Evolutionary conservation across 2,888 invertebrate genomes (phyloP).

Genomic region (Tortricodes alternella): DNA sequence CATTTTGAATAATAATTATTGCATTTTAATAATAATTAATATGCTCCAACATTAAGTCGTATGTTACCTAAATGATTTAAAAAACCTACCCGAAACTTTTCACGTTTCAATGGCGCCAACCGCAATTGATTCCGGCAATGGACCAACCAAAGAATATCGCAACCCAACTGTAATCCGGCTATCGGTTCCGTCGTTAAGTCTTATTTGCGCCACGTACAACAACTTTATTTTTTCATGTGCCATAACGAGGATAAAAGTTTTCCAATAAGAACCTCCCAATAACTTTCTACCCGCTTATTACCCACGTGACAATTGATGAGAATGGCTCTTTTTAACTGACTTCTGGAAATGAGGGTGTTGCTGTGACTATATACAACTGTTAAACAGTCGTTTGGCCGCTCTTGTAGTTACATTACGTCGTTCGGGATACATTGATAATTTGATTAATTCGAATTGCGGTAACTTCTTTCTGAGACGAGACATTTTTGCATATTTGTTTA

Average conservation of each 20-base stretch:
- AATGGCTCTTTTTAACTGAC: slow-evolving; percentile 74
- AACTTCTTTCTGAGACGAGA: background rate
- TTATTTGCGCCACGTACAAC: slow-evolving; percentile 76
- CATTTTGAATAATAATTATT: too few relatives aligned
- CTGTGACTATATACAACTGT: slow-evolving; percentile 28
- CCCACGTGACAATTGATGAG: slow-evolving; percentile 79
- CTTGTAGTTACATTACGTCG: background rate
- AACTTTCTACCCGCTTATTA: slow-evolving; percentile 70
- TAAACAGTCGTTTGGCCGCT: slow-evolving; percentile 22
- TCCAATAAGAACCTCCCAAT: slow-evolving; percentile 77
- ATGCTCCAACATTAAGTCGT: too few relatives aligned
- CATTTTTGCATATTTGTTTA: too few relatives aligned
- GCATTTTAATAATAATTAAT: too few relatives aligned
- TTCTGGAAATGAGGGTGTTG: slow-evolving; percentile 49
- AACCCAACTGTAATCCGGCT: slow-evolving; percentile 33
- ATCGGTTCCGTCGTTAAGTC: slow-evolving; percentile 58
- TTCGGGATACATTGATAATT: too few relatives aligned
- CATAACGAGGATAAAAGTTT: slow-evolving; percentile 70
- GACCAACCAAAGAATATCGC: background rate
- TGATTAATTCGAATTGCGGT: background rate
- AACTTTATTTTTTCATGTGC: slow-evolving; percentile 74
- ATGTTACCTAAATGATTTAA: background rate
- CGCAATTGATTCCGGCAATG: background rate
- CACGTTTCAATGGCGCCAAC: background rate
- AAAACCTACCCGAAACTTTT: background rate